Percentiles rank a stretch among this genome's conserved stretches.
phyloP scores from a whole-genome alignment of 1,140 invertebrate species.

The Drosophila novamexicana region DNA sequence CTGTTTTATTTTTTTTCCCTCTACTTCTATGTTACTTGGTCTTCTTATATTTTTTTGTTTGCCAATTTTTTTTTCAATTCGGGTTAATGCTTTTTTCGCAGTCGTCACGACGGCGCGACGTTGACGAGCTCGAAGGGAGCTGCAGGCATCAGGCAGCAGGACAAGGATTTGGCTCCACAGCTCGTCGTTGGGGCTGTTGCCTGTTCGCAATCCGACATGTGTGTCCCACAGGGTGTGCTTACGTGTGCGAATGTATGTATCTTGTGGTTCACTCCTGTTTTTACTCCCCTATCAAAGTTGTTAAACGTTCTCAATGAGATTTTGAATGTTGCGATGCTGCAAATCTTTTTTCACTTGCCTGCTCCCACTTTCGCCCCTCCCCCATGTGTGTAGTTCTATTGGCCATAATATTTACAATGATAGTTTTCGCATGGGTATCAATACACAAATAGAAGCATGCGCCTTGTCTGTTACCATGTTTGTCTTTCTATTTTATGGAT shows the following conservation, averaged over 20 bases:
- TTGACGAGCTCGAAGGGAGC: conserved; percentile 38
- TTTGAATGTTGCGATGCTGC: conserved; percentile 78
- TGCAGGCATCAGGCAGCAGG: conserved; percentile 20
- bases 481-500: conserved; percentile 78
- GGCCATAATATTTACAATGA: conserved; percentile 72
- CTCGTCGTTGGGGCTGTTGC: conserved; percentile 51
- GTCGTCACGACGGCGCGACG: conserved; percentile 63
- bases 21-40: conserved; percentile 16
- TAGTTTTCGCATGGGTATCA: conserved; percentile 77
- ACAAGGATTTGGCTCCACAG: conserved; percentile 31
- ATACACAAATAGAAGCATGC: conserved; percentile 58
- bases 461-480: conserved; percentile 43
- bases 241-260: conserved; percentile 1
- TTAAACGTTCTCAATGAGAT: conserved; percentile 80
- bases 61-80: conserved; percentile 64
- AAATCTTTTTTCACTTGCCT: conserved; percentile 55
- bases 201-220: conserved; percentile 53
- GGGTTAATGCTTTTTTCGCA: conserved; percentile 81
- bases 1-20: conserved; percentile 24
- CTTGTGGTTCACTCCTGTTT: conserved; percentile 35
- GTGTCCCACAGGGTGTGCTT: conserved; percentile 21
- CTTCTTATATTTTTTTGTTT: conserved; percentile 12
- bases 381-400: conserved; percentile 2
- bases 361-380: neutral
- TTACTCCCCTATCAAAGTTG: conserved; percentile 56